Percentiles rank a stretch among this genome's conserved stretches.
Conservation (phyloP, 2,113 vertebrate genomes). For the Scalopus aquaticus region DNA sequence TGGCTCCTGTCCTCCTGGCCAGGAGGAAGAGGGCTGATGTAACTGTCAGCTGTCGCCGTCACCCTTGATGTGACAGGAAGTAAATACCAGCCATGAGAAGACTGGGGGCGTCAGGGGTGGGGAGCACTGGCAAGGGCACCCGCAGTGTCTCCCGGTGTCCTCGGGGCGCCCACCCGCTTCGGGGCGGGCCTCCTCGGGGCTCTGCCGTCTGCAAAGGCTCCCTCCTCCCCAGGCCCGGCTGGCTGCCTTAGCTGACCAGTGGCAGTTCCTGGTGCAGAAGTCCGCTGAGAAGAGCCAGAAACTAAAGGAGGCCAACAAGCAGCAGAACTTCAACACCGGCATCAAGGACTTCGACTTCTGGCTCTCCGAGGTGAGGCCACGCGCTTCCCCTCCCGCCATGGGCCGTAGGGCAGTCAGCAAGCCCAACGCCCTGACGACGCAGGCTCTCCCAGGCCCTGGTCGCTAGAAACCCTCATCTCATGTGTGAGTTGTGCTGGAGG, state of each 20-base stretch:
- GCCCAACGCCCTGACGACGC: too few species aligned
- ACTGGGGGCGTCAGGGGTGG: too few species aligned
- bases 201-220: neutral
- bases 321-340: slow-evolving; percentile 99
- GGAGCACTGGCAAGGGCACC: fast-evolving
- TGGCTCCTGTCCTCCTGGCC: too few species aligned
- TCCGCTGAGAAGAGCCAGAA: slow-evolving; percentile 99
- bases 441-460: too few species aligned
- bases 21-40: neutral
- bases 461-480: fast-evolving
- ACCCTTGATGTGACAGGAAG: too few species aligned
- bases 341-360: slow-evolving; percentile 99
- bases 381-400: neutral
- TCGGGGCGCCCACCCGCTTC: too few species aligned
- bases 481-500: too few species aligned
- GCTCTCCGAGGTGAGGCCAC: slow-evolving; percentile 93
- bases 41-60: too few species aligned
- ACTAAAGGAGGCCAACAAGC: slow-evolving; percentile 98
- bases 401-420: fast-evolving
- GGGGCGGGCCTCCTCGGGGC: too few species aligned
- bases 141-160: fast-evolving
- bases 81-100: too few species aligned
- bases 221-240: slow-evolving; percentile 88
- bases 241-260: slow-evolving; percentile 95
- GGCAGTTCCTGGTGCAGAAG: slow-evolving; percentile 98